Evolutionary conservation across 2,888 invertebrate species (phyloP), one percentile per base, ranked within the genome.

Genomic region (Hylaea fasciaria): DNA sequence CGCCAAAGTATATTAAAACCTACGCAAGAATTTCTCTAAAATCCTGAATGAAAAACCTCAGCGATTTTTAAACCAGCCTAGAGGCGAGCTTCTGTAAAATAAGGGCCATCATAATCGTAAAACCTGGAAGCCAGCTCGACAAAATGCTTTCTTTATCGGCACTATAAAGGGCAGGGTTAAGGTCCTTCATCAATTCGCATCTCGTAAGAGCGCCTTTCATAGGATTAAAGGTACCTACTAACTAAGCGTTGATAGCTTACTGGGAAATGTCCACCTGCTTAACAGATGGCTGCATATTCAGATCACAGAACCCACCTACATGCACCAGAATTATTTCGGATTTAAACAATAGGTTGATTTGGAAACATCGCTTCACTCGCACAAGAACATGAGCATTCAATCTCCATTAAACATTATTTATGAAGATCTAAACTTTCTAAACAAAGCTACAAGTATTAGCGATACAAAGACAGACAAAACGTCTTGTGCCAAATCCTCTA

Each of bases 21-120:
- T 22, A 14, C 41, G 50, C 8, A 14, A 16, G 22, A 49, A n/a
- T 22, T 41, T 32, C n/a, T 12, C 12, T 17, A 12, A 48, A 48
- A 48, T 12, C 14, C 28, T 12, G 16, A 41, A 32, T 29, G 14
- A 46, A 57, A 46, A 44, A 35, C n/a, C 32, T 48, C 56, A 51
- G 57, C 47, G 39, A 22, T 32, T 53, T 55, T 53, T 48, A 54
- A 43, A 51, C n/a, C 41, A 57, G 32, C 41, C 41, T 37, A 48
- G 10, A 17, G 11, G 52, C 32, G 13, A 51, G 39, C 12, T 49
- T 41, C 55, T 35, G 45, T 41, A 14, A 45, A 47, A 62, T 55
- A 32, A 63, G 46, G 47, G 11, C 49, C 40, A 57, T 53, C 52
- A 63, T 55, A 57, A 63, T 67, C 67, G 65, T 68, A 62, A 63